Evolutionary conservation across 2,888 invertebrate species (phyloP).

Genomic region (Stenchaetothrips biformis): DNA sequence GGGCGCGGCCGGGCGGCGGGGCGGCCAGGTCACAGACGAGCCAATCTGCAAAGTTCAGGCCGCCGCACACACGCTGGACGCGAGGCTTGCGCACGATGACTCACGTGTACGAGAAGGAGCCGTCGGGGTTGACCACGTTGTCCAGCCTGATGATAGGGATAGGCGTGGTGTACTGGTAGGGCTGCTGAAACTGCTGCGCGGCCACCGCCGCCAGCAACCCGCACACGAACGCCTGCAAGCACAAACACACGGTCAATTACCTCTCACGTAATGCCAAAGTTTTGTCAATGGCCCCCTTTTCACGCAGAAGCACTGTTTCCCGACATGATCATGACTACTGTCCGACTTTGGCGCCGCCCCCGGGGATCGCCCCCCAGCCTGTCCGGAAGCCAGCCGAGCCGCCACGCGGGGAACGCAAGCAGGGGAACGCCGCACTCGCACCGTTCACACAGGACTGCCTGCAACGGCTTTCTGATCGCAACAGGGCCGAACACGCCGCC

Average conservation of each 20-base stretch:
- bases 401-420: too few relatives aligned
- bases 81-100: neutral
- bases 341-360: too few relatives aligned
- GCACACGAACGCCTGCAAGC: neutral
- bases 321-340: too few relatives aligned
- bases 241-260: neutral
- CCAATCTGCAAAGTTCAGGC: neutral
- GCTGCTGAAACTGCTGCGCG: neutral
- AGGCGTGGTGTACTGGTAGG: constrained; percentile 41
- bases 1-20: neutral
- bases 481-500: too few relatives aligned
- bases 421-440: too few relatives aligned
- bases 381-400: too few relatives aligned
- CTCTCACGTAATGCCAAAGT: too few relatives aligned
- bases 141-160: constrained; percentile 56
- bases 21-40: neutral
- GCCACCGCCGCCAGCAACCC: neutral
- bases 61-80: neutral
- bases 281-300: too few relatives aligned
- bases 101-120: constrained; percentile 56
- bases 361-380: too few relatives aligned
- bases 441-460: too few relatives aligned
- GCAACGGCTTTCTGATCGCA: too few relatives aligned
- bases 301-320: too few relatives aligned
- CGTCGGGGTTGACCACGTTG: constrained; percentile 54